These are phyloP conservation scores for Drosophila nannoptera DNA, from an alignment of 1,140 invertebrate genomes.

Conservation along the genomic window DNA sequence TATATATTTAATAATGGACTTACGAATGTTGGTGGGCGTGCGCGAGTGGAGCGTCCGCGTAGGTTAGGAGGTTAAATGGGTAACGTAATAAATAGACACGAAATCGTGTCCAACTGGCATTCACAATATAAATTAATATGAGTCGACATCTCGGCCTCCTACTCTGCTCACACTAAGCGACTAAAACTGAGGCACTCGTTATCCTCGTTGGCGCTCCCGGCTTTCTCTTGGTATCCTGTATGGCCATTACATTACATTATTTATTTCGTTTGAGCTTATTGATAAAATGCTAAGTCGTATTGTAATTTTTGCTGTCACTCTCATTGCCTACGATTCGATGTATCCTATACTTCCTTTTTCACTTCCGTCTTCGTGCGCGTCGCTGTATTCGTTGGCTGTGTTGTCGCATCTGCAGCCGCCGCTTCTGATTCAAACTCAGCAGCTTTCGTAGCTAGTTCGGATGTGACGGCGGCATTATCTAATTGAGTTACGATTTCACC, in stretches of 20 bases:
- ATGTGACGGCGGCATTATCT: no score
- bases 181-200: neutral
- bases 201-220: conserved; percentile 10
- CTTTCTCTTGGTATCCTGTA: neutral
- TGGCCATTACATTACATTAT: neutral
- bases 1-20: conserved; percentile 48
- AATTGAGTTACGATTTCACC: neutral
- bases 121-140: conserved; percentile 42
- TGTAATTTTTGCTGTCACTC: conserved; percentile 26
- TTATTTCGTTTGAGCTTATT: conserved; percentile 51
- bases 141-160: neutral
- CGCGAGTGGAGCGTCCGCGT: conserved; percentile 2
- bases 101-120: conserved; percentile 1
- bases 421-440: neutral
- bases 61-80: conserved; percentile 4
- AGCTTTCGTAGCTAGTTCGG: neutral
- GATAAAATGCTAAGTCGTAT: conserved; percentile 61
- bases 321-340: neutral
- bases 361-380: conserved; percentile 37
- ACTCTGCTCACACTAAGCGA: neutral
- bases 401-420: conserved; percentile 4
- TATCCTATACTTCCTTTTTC: conserved; percentile 55
- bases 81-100: conserved; percentile 10
- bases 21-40: conserved; percentile 43
- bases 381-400: conserved; percentile 27